phyloP scores from a whole-genome alignment of 2,888 invertebrate species.

The Pilophorus perplexus region DNA sequence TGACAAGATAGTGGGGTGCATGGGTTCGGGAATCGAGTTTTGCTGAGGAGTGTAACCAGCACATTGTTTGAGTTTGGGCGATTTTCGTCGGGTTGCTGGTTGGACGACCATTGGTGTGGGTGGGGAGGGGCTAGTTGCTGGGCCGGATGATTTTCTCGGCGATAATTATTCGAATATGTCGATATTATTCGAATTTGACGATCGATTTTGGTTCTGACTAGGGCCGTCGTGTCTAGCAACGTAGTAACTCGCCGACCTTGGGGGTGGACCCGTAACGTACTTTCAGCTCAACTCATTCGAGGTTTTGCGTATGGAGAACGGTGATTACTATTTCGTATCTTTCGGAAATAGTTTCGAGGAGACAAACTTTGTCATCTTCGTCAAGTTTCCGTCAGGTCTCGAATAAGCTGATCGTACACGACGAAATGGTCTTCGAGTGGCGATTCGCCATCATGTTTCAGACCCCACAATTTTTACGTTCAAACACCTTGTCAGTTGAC shows the following conservation, averaged over 20 bases:
- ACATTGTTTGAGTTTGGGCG: slow-evolving; percentile 24
- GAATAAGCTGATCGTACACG: slow-evolving; percentile 36
- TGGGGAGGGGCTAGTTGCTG: neutral
- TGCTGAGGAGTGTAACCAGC: slow-evolving; percentile 39
- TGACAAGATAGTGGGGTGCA: slow-evolving; percentile 41
- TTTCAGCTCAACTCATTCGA: neutral
- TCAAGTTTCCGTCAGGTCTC: slow-evolving; percentile 39
- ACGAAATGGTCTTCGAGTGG: slow-evolving; percentile 29
- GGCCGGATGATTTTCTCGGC: neutral
- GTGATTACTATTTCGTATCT: slow-evolving; percentile 35
- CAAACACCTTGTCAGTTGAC: slow-evolving; percentile 32
- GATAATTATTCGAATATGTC: no score
- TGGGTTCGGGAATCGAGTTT: slow-evolving; percentile 36
- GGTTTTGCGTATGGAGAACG: neutral
- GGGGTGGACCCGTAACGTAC: neutral
- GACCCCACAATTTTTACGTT: slow-evolving; percentile 25
- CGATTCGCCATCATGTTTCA: neutral
- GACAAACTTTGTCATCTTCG: slow-evolving; percentile 26
- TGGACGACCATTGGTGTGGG: neutral
- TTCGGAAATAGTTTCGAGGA: slow-evolving; percentile 34
- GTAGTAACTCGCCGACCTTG: neutral
- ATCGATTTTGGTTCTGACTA: neutral
- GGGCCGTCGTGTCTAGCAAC: neutral
- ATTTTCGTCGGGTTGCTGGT: neutral
- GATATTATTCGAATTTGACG: no score